A percentile compares a stretch with the other conserved stretches of the same genome.
These are phyloP conservation scores for Micropoecilia bifurca DNA, from an alignment of 2,797 vertebrate genomes.

Conservation along the genomic window DNA sequence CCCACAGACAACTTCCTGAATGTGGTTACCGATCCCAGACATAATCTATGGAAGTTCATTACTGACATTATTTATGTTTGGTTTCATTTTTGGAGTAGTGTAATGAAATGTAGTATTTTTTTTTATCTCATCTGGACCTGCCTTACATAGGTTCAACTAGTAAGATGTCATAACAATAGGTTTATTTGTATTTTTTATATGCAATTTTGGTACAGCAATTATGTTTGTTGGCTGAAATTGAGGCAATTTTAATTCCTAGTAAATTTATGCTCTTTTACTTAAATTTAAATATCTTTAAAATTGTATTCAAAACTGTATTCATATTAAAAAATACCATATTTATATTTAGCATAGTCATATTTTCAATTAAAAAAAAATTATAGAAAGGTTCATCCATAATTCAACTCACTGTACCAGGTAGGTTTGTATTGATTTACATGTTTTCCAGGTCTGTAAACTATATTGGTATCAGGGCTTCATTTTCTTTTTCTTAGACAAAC, in stretches of 20 bases:
- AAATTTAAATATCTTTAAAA: neutral
- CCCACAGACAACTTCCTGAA: slow-evolving; percentile 63
- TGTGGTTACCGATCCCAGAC: slow-evolving; percentile 12
- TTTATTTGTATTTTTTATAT: neutral
- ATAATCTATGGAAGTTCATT: neutral
- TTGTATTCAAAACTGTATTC: neutral
- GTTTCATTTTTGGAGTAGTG: neutral
- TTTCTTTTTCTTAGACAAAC: neutral
- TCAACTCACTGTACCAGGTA: neutral
- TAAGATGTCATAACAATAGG: neutral
- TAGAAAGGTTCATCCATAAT: neutral
- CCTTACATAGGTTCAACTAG: neutral
- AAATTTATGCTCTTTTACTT: neutral
- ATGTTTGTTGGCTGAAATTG: neutral
- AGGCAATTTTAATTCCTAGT: neutral
- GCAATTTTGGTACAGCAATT: neutral
- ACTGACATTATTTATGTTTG: neutral
- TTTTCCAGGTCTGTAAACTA: neutral
- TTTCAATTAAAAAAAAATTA: neutral
- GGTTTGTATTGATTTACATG: neutral
- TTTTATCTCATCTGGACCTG: neutral
- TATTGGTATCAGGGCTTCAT: neutral
- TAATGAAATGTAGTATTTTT: neutral
- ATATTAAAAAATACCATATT: neutral
- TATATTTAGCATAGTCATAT: neutral